phyloP scores from a whole-genome alignment of 2,113 vertebrate genomes.

The Tinamus guttatus region DNA sequence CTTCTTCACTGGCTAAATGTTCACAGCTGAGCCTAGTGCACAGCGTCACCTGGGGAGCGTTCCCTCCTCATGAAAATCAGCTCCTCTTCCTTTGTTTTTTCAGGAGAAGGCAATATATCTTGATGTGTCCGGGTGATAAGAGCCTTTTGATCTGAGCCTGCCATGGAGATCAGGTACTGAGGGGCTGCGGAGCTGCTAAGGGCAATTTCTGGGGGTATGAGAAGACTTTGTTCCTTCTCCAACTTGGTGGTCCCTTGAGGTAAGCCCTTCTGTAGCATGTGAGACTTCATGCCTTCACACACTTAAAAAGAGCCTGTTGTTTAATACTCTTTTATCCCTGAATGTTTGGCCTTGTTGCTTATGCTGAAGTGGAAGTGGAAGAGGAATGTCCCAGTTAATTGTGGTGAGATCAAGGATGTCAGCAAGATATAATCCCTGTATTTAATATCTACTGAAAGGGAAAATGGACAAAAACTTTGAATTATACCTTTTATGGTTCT shows the following conservation, averaged over 20 bases:
- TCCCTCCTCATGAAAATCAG: accelerated
- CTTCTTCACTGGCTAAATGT: neutral
- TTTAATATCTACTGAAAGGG: neutral
- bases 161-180: neutral
- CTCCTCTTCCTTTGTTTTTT: neutral
- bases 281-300: neutral
- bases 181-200: neutral
- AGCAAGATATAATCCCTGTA: neutral
- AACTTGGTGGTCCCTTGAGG: neutral
- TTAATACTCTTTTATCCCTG: neutral
- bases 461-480: neutral
- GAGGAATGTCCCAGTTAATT: neutral
- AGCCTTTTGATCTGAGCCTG: neutral
- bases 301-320: neutral
- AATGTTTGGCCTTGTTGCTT: neutral
- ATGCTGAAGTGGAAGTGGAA: neutral
- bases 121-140: neutral
- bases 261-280: neutral
- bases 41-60: neutral
- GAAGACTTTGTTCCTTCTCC: neutral
- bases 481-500: neutral
- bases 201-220: neutral
- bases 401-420: neutral
- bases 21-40: neutral
- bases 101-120: neutral